Evolutionary conservation across 2,113 vertebrate species (phyloP).

Genomic region (Indicator indicator): DNA sequence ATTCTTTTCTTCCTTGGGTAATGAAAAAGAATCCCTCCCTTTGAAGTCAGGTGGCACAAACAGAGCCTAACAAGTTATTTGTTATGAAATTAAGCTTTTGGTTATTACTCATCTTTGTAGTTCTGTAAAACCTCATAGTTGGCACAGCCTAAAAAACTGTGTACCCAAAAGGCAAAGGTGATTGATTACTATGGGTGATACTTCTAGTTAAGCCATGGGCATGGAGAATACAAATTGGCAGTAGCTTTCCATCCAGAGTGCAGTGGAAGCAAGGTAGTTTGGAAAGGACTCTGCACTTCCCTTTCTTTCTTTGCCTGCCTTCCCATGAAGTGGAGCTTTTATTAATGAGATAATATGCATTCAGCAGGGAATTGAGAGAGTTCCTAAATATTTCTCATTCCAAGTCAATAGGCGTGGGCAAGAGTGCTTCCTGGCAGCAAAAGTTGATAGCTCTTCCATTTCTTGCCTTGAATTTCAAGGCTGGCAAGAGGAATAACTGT

Average conservation of each 20-base stretch:
- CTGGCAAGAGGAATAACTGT: neutral
- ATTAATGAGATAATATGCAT: neutral
- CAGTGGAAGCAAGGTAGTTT: neutral
- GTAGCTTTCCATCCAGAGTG: neutral
- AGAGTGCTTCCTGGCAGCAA: neutral
- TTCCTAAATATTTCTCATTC: neutral
- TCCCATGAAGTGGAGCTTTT: neutral
- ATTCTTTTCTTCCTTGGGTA: constrained; percentile 23
- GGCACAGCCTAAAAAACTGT: neutral
- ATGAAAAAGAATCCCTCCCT: constrained; percentile 3
- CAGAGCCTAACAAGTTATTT: neutral
- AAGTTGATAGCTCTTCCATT: neutral
- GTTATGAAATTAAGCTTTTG: neutral
- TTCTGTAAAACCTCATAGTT: neutral
- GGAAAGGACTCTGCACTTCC: neutral
- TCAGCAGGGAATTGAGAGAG: neutral
- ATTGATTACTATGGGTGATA: neutral
- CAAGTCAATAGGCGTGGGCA: neutral
- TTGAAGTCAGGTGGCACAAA: constrained; percentile 26
- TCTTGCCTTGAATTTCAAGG: neutral
- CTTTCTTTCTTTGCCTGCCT: neutral
- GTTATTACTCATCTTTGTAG: neutral
- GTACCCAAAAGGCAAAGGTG: neutral
- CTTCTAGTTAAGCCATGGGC: neutral
- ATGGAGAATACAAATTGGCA: neutral